A percentile compares a stretch with the other conserved stretches of the same genome.
Conservation (phyloP, 2,113 vertebrate species). For the Oncorhynchus mykiss region DNA sequence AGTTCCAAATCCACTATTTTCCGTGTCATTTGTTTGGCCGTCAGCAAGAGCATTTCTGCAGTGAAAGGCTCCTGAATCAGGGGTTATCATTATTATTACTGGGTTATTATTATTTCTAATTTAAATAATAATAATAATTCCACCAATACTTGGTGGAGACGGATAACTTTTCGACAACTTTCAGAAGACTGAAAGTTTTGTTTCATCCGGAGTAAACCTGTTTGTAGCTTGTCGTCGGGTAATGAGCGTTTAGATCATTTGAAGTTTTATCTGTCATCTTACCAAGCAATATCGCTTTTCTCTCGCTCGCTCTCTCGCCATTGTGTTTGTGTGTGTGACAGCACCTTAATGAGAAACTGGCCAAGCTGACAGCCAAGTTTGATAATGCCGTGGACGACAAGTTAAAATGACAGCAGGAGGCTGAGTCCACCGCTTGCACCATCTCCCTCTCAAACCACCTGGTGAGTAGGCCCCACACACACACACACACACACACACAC, state of each 20-base stretch:
- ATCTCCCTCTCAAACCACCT: conserved; percentile 91
- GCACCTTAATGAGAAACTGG: conserved; percentile 91
- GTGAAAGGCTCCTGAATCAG: conserved; percentile 63
- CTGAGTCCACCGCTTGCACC: conserved; percentile 82
- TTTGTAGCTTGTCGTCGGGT: conserved; percentile 12
- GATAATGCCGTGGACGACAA: conserved; percentile 91
- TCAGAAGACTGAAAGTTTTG: conserved; percentile 27
- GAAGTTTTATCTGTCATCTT: conserved; percentile 26
- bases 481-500: neutral
- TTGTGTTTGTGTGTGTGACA: conserved; percentile 52
- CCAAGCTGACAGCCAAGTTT: conserved; percentile 87
- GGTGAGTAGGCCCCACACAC: conserved; percentile 85
- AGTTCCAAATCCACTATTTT: conserved; percentile 47
- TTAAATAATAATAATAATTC: no score
- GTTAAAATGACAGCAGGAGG: conserved; percentile 89
- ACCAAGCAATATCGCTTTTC: conserved; percentile 31
- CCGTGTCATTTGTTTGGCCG: conserved; percentile 41
- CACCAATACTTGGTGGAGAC: conserved; percentile 41
- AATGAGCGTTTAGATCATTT: conserved; percentile 27
- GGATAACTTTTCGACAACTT: conserved; percentile 51
- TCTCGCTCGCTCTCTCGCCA: conserved; percentile 14
- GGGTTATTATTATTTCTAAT: no score
- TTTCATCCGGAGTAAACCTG: conserved; percentile 10
- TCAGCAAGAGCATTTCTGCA: conserved; percentile 57
- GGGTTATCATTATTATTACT: no score